Percentiles rank a stretch among this genome's conserved stretches.
Conservation (phyloP, 2,888 invertebrate species). For the Andrena fulva region DNA sequence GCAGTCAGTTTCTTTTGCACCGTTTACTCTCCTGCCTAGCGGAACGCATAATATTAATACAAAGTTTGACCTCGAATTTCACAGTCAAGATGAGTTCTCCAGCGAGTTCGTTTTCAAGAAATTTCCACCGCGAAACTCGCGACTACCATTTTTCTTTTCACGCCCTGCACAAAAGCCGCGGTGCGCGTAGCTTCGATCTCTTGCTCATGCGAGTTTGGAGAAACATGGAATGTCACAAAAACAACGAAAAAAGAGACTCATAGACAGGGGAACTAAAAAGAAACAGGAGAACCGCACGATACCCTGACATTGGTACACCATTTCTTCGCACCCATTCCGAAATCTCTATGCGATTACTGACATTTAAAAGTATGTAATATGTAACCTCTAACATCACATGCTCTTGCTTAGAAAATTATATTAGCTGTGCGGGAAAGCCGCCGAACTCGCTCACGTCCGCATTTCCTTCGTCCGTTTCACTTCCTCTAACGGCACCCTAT, state of each 20-base stretch:
- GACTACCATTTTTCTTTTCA: neutral
- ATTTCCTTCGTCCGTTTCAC: slow-evolving; percentile 5
- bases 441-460: neutral
- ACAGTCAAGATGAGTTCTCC: neutral
- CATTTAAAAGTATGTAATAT: slow-evolving; percentile 71
- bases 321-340: slow-evolving; percentile 57
- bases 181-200: slow-evolving; percentile 61
- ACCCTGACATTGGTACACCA: slow-evolving; percentile 59
- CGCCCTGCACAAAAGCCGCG: slow-evolving; percentile 16
- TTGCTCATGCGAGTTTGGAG: slow-evolving; percentile 74
- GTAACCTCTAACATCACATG: slow-evolving; percentile 79
- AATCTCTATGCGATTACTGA: slow-evolving; percentile 63
- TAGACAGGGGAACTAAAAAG: slow-evolving; percentile 58
- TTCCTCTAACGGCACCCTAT: neutral
- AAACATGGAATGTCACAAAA: slow-evolving; percentile 82
- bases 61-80: too few relatives aligned
- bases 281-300: slow-evolving; percentile 67
- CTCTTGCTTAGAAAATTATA: slow-evolving; percentile 75
- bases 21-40: too few relatives aligned
- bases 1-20: too few relatives aligned
- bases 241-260: slow-evolving; percentile 72
- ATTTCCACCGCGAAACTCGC: neutral
- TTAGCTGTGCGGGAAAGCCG: slow-evolving; percentile 67
- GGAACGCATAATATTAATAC: too few relatives aligned
- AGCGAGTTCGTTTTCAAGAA: neutral